phyloP scores from a whole-genome alignment of 2,888 invertebrate genomes.

The Thera obeliscata region DNA sequence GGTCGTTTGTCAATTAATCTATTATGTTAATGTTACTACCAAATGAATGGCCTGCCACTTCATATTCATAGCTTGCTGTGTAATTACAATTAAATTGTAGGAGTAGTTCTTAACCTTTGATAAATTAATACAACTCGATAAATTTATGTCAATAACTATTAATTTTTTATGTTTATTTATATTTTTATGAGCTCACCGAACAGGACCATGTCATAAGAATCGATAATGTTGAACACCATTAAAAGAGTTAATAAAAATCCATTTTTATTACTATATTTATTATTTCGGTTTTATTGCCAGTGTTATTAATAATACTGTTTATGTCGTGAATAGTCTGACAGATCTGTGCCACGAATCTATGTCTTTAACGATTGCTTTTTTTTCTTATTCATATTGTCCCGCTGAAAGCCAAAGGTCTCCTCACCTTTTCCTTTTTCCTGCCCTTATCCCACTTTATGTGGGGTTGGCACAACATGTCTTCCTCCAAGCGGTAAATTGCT shows the following conservation, averaged over 20 bases:
- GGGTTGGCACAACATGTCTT: no score
- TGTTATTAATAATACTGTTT: neutral
- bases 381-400: no score
- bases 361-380: no score
- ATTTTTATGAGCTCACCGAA: constrained; percentile 27
- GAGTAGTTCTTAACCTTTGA: constrained; percentile 44
- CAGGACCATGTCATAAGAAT: constrained; percentile 23
- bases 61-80: constrained; percentile 21
- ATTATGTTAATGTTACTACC: constrained; percentile 14
- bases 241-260: neutral
- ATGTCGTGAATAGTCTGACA: neutral
- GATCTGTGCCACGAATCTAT: no score
- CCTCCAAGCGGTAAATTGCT: no score
- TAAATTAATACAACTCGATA: constrained; percentile 34
- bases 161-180: constrained; percentile 37
- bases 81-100: constrained; percentile 38
- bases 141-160: constrained; percentile 40
- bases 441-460: no score
- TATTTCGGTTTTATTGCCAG: neutral
- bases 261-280: neutral
- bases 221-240: constrained; percentile 19
- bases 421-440: no score
- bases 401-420: no score
- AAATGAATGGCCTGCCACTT: constrained; percentile 27
- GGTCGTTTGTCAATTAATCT: constrained; percentile 2